Base-by-base conservation (phyloP, 2,797 vertebrate genomes). In the Orestias chungarensis region DNA sequence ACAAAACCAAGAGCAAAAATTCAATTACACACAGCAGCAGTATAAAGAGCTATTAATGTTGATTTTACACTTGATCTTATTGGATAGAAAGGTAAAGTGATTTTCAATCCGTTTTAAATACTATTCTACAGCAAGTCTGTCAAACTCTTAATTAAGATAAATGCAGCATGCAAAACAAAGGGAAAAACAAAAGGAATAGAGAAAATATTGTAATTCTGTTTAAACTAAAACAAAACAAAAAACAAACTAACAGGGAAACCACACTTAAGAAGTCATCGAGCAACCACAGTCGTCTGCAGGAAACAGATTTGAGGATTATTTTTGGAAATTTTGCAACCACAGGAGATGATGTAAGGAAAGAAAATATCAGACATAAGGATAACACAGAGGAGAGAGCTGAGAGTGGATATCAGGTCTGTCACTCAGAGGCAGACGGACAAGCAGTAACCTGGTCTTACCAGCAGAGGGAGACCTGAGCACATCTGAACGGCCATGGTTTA, bases 381-480 rank as follows among this genome's bases (percentile, higher is more conserved):
- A 80, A 84, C 71, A 87, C 81, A 80, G 33, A 35, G 69, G 52
- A 83, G 79, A 77, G 86, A 86, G 44, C 52, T 82, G 81, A 76
- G 70, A 83, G 75, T 68, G 88, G 80, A 87, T 57, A 76, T 71
- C 83, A 64, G 83, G 76, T 61, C 82, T 87, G 86, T 88, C 82
- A 47, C 62, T 87, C 67, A 83, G 23, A 78, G 70, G 74, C 76
- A 25, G 88, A 83, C 71, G 78, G 80, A 82, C 68, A 77, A 76
- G 75, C 85, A 89, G 86, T 76, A 59, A 90, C 89, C 82, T 85
- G 81, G 79, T 93, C 92, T 94, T 94, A 94, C 94, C 94, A 94
- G 91, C 83, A 91, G 93, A 92, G 91, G 93, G 92, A 23, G 92
- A 90, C 86, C 88, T 93, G 87, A 94, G 91, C 85, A 93, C 93